phyloP scores from a whole-genome alignment of 2,113 vertebrate species.

The Platanista minor region DNA sequence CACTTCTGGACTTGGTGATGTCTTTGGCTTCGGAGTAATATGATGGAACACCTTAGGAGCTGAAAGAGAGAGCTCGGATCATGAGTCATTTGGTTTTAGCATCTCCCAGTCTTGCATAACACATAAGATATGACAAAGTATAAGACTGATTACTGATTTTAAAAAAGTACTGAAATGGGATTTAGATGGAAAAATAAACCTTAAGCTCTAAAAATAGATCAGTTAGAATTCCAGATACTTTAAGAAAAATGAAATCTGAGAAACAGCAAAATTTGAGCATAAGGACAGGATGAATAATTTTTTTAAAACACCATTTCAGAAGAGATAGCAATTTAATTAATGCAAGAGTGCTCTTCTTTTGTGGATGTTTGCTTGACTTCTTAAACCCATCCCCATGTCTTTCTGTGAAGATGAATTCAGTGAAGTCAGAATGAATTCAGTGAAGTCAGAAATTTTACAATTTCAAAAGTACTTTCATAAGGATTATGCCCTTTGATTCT shows the following conservation, averaged over 20 bases:
- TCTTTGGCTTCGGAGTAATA: constrained; percentile 70
- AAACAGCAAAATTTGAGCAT: background rate
- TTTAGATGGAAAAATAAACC: background rate
- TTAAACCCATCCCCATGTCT: background rate
- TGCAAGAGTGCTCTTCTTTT: background rate
- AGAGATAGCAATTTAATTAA: background rate
- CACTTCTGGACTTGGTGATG: constrained; percentile 64
- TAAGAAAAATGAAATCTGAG: background rate
- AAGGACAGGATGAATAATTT: background rate
- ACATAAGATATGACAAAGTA: background rate
- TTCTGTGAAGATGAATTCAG: background rate
- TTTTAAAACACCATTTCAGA: background rate
- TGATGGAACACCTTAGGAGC: constrained; percentile 54
- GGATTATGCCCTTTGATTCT: background rate
- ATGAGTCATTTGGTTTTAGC: background rate
- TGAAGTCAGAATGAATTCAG: background rate
- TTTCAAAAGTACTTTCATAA: background rate
- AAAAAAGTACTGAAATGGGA: background rate
- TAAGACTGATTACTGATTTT: background rate
- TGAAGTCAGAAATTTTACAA: background rate
- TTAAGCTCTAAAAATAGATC: background rate
- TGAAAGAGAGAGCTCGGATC: constrained; percentile 71
- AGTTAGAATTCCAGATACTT: background rate
- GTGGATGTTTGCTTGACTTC: background rate
- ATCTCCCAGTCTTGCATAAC: background rate